Percentiles rank a stretch among this genome's conserved stretches.
These are phyloP conservation scores for Nothobranchius kuhntae DNA, from an alignment of 2,113 vertebrate genomes.

Conservation along the genomic window DNA sequence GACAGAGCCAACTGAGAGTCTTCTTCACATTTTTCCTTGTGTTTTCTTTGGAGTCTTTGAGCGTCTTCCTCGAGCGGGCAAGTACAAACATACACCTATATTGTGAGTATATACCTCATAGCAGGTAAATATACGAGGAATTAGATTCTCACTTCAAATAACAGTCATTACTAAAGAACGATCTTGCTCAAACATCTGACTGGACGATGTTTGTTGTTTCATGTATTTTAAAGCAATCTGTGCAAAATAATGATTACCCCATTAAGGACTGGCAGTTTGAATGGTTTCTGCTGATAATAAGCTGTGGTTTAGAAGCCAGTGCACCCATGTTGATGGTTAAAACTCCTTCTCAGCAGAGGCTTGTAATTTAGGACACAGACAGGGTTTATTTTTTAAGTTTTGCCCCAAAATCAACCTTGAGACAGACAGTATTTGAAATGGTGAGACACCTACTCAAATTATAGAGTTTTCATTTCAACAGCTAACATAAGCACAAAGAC, in stretches of 20 bases:
- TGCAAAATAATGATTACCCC: conserved; percentile 69
- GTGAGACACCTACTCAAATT: conserved; percentile 43
- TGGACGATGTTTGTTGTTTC: conserved; percentile 45
- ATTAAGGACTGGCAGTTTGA: conserved; percentile 41
- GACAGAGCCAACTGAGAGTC: conserved; percentile 61
- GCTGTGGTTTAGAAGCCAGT: conserved; percentile 37
- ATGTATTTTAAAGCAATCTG: conserved; percentile 34
- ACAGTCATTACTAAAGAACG: conserved; percentile 63
- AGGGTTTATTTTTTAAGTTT: conserved; percentile 50
- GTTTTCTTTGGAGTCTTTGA: conserved; percentile 49
- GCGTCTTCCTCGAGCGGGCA: conserved; percentile 49
- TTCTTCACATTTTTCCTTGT: conserved; percentile 24
- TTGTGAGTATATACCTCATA: conserved; percentile 42
- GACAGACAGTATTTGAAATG: conserved; percentile 42
- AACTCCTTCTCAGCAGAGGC: conserved; percentile 13
- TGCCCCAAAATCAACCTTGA: conserved; percentile 29
- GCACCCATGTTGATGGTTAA: conserved; percentile 31
- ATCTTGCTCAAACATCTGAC: conserved; percentile 30
- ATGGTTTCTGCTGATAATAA: conserved; percentile 47
- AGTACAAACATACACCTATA: conserved; percentile 65
- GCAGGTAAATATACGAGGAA: conserved; percentile 35
- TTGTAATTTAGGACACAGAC: conserved; percentile 39
- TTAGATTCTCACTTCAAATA: conserved; percentile 42
- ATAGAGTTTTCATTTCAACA: conserved; percentile 20
- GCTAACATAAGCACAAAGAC: neutral